Base-by-base conservation (phyloP, 1,140 invertebrate genomes). In the Euura saliciscinereae region DNA sequence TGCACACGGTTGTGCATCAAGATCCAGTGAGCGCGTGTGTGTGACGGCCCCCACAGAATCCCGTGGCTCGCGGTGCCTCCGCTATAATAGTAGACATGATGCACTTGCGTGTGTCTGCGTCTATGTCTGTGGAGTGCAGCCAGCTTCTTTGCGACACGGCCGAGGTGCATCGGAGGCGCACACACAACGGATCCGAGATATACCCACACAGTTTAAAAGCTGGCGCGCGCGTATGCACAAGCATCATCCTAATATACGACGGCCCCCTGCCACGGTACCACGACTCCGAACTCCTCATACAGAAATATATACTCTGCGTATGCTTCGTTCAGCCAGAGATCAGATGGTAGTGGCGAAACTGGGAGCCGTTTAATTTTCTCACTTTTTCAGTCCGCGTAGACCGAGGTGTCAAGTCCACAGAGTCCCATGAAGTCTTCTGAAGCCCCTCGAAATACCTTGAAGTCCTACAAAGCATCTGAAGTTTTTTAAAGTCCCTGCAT, bases 191-290 rank as follows among this genome's bases (percentile, higher is more conserved):
- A 28, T 28, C 28, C 28, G 28, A 28, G 28, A 28, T 28, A 28
- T 28, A 28, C 28, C 28, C 28, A 28, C 28, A n/a, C 51, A 4
- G 3, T 59, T 59, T n/a, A 1, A 28, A 28, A 59, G 0, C 51
- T 8, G 51, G 51, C 51, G 51, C 51, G 51, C 51, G 51, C 51
- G 13, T 59, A 59, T 59, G 13, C 51, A n/a, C 51, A n/a, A 59
- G 51, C 51, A 59, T 59, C 51, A 59, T 59, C 51, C 51, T 59
- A 59, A 59, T 59, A 59, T 59, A 59, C 51, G 51, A 59, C 51
- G 51, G 51, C 51, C 51, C 51, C 51, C 51, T 59, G 51, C 51
- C 51, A 59, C 51, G 51, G 51, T n/a, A 59, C 51, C 10, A 59
- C 51, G 51, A 59, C 28, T 59, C 51, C 51, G 10, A 8, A 59